Evolutionary conservation across 1,140 invertebrate genomes (phyloP), one percentile per base, ranked within the genome.

Genomic region (Anastrepha ludens): DNA sequence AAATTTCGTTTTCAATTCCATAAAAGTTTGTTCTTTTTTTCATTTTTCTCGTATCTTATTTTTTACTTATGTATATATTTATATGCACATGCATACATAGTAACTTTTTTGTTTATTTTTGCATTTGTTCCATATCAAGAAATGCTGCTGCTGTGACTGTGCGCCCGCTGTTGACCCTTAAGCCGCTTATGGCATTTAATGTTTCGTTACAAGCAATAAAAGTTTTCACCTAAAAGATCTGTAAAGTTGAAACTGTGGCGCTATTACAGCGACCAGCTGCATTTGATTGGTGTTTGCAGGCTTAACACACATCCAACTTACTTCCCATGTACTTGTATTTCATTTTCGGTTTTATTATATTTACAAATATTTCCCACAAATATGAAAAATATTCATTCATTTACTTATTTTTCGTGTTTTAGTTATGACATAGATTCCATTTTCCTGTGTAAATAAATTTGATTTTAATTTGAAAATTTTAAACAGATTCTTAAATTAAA

Each of bases 151-250:
- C 29, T 67, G 65, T 67, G 65, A 17, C 15, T 67, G 3, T 20
- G 29, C 39, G 20, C 39, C 29, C 41, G 41, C 67, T 74, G 39
- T 44, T 74, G 67, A 47, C 67, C 67, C 67, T 17, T 74, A 74
- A 74, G 67, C 67, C 17, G 67, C 67, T 74, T 74, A 74, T 41
- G 67, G 41, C 67, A 44, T 74, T 74, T 44, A 74, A 74, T 74
- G 39, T 74, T 74, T 74, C 67, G 44, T 39, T 74, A 15, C 13
- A 41, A 74, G 39, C 67, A 41, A 74, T 74, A 74, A 47, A 74
- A 74, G 67, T 17, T 74, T 74, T 41, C 41, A 44, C 67, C 67
- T 74, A 47, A 74, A 47, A 44, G 41, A 44, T 41, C 41, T 74
- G 67, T 44, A 74, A n/a, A 17, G 67, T 15, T 44, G 13, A 47